Base-by-base conservation (phyloP, 2,888 invertebrate genomes). In the Melolontha melolontha region DNA sequence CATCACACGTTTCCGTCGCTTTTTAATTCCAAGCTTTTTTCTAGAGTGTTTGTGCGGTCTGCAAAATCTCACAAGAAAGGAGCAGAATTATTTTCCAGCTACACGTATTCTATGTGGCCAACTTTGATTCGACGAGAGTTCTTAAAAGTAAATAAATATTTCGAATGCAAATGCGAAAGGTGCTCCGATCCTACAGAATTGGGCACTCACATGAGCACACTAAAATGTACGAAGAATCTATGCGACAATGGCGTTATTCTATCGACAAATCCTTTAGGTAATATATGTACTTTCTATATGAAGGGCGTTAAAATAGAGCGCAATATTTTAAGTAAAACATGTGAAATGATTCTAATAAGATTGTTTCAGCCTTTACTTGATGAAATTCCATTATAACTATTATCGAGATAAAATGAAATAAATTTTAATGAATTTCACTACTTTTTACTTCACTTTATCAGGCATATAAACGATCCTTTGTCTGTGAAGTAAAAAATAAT, bases 161-260 rank as follows among this genome's bases (percentile, higher is more conserved):
- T 95, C 81, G 86, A 86, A 14, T 95, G 95, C 80, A 86, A 86
- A 34, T 95, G 95, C 75, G 77, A 83, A 1, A 86, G 95, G 62
- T 95, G 95, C 78, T 84, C 87, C 1, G 94, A 95, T 81, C 92
- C 93, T 8, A 91, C 90, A 0, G 95, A 95, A 79, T 82, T 95
- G 51, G 92, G 90, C 7, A 93, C 94, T 0, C 88, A 93, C 77
- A 87, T 93, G 78, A 92, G 94, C 72, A 90, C 93, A 0, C 81
- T 95, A 1, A 93, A 92, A 79, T 95, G 95, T 77, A 89, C 86
- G 74, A 91, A 91, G 80, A 59, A 59, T 34, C 12, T 59, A 10
- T 93, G 93, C 77, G 90, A 91, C 71, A 89, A 90, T 72, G 92
- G 93, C 0, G 82, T 91, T 55, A 85, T 92, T 54, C 72, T 91